A percentile compares a stretch with the other conserved stretches of the same genome.
phyloP scores from a whole-genome alignment of 2,888 invertebrate genomes.

The Caenorhabditis japonica region DNA sequence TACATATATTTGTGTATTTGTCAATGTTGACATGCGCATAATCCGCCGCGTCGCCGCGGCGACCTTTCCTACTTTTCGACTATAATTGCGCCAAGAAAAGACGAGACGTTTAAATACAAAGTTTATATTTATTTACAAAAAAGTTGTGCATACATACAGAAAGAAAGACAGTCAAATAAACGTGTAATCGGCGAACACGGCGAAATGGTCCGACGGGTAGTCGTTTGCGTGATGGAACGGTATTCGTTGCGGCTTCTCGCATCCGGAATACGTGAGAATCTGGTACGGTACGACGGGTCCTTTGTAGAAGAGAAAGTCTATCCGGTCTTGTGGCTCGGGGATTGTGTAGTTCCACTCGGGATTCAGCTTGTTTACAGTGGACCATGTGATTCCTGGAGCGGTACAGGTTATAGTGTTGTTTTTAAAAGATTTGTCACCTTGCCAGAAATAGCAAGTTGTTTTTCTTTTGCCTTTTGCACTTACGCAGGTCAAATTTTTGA shows the following conservation, averaged over 20 bases:
- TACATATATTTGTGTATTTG: no score
- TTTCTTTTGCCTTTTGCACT: not conserved
- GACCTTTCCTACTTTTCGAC: constrained; percentile 14
- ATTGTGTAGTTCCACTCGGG: constrained; percentile 67
- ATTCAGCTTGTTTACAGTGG: constrained; percentile 68
- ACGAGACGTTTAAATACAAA: not conserved
- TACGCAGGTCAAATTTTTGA: no score
- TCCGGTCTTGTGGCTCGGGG: constrained; percentile 72
- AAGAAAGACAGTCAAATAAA: constrained; percentile 25
- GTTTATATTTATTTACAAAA: constrained; percentile 11
- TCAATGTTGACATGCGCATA: no score
- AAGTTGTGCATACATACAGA: no score
- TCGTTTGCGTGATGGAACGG: constrained; percentile 73
- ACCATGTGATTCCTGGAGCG: constrained; percentile 72
- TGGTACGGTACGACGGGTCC: constrained; percentile 49
- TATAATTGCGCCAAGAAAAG: constrained; percentile 18
- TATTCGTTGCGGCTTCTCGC: constrained; percentile 61
- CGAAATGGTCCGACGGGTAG: constrained; percentile 75
- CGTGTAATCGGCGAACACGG: constrained; percentile 70
- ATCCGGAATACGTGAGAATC: constrained; percentile 63
- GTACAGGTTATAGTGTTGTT: no score
- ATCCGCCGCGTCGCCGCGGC: constrained; percentile 36
- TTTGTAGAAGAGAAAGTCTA: constrained; percentile 71
- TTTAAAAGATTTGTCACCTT: no score
- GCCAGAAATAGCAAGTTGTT: no score